These are phyloP conservation scores for Ascaphus truei DNA, from an alignment of 2,113 vertebrate species.

Conservation along the genomic window DNA sequence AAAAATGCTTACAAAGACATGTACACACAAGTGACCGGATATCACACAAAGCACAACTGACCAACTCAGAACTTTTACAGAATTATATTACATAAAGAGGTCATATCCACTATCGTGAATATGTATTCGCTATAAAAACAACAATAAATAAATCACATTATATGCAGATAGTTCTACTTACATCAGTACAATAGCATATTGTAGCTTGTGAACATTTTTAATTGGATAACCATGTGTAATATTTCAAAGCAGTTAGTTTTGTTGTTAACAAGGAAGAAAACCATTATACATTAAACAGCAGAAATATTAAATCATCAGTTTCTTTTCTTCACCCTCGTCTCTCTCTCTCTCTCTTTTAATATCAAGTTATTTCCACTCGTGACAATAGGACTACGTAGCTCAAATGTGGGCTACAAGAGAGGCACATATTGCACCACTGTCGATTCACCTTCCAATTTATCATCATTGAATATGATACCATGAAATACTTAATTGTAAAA, in stretches of 20 bases:
- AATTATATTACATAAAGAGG: conserved; percentile 68
- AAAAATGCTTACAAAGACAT: conserved; percentile 69
- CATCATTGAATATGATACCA: too few relatives aligned
- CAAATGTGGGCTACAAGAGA: too few relatives aligned
- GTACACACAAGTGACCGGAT: conserved; percentile 59
- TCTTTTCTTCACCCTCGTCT: too few relatives aligned
- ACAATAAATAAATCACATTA: conserved; percentile 89
- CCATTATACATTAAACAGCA: background rate
- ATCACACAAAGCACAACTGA: conserved; percentile 58
- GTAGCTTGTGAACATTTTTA: conserved; percentile 40
- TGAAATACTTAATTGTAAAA: too few relatives aligned
- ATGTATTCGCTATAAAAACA: conserved; percentile 71
- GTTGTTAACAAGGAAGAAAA: background rate
- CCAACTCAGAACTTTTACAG: conserved; percentile 36
- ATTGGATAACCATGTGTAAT: background rate
- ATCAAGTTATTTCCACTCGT: too few relatives aligned
- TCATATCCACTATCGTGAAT: conserved; percentile 74
- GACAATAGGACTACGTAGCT: too few relatives aligned
- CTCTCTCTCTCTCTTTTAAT: too few relatives aligned
- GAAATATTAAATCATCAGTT: too few relatives aligned
- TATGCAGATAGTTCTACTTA: conserved; percentile 86
- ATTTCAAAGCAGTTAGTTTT: conserved; percentile 1
- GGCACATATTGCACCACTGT: background rate
- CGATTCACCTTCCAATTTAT: too few relatives aligned
- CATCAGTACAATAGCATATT: conserved; percentile 68